Evolutionary conservation across 2,888 invertebrate genomes (phyloP), one percentile per base, ranked within the genome.

Genomic region (Ferdinandea cuprea): DNA sequence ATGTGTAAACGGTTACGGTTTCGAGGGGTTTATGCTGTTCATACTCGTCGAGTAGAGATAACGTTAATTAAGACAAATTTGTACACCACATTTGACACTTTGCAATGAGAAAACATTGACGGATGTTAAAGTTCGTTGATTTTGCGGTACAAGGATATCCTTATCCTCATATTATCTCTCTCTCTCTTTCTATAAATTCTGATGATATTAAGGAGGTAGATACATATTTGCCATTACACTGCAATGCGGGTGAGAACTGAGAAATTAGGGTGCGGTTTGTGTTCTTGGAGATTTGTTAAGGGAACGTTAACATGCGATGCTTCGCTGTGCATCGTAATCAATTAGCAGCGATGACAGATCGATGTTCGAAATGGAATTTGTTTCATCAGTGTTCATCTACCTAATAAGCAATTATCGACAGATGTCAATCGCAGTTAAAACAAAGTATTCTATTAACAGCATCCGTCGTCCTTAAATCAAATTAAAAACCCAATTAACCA

Each of bases 41-140:
- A 35, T 35, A 35, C 11, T 2, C 11, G 17, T 0, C n/a, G 13
- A 13, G 19, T 65, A 30, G 13, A 66, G 79, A 80, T 80, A 69
- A 69, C 58, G 76, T 54, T 81, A 81, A 81, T 76, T 71, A 81
- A 71, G 80, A 81, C 71, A 81, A 81, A 81, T 81, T 81, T 81
- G 56, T 54, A 71, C 76, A 81, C 80, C 80, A 35, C 80, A 69
- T 65, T 76, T 81, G 79, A 80, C 74, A 80, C 68, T 80, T 56
- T 79, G 66, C 56, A 28, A 65, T 42, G 63, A 40, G 63, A 28
- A 44, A 79, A 79, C 66, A 65, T 46, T 79, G 72, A 46, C 73
- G 59, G 73, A 66, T 79, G 66, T 52, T 50, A 42, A 21, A 59
- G 59, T 73, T 76, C 69, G 76, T 71, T 81, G 80, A 71, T 76